Percentiles rank a stretch among this genome's conserved stretches.
phyloP scores from a whole-genome alignment of 2,888 invertebrate genomes.

The Melinaea menophilus region DNA sequence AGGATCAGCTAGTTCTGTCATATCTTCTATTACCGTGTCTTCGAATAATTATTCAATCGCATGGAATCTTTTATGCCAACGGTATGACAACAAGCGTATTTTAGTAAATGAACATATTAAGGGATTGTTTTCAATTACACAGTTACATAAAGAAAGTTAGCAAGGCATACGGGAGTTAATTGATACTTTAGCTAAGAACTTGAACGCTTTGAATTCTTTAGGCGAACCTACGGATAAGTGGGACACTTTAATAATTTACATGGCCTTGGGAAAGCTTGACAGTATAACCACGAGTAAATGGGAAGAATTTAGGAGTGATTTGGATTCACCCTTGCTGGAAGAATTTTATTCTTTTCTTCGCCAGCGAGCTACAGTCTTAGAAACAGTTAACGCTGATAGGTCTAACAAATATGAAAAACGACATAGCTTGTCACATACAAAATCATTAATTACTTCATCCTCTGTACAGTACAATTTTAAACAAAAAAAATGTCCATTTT shows the following conservation, averaged over 20 bases:
- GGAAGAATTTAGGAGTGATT: slow-evolving; percentile 21
- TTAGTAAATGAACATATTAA: slow-evolving; percentile 26
- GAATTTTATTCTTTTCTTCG: slow-evolving; percentile 25
- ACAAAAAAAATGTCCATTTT: slow-evolving; percentile 17
- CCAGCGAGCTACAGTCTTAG: slow-evolving; percentile 1
- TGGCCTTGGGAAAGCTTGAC: slow-evolving; percentile 28
- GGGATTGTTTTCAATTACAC: slow-evolving; percentile 20
- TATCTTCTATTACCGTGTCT: slow-evolving; percentile 27
- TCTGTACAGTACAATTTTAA: slow-evolving; percentile 1
- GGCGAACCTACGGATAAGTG: slow-evolving; percentile 29
- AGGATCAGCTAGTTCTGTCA: slow-evolving; percentile 26
- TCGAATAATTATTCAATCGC: slow-evolving; percentile 24
- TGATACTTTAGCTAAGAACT: slow-evolving; percentile 31
- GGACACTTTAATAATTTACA: slow-evolving; percentile 26
- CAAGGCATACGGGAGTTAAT: slow-evolving; percentile 27
- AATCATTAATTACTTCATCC: slow-evolving; percentile 15
- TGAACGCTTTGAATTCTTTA: slow-evolving; percentile 30
- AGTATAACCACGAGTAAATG: slow-evolving; percentile 21
- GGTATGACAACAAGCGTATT: slow-evolving; percentile 28
- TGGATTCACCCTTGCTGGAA: slow-evolving; percentile 20
- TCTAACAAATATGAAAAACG: not conserved
- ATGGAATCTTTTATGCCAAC: slow-evolving; percentile 22
- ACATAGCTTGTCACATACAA: not conserved
- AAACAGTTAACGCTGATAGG: not conserved
- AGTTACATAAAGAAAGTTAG: slow-evolving; percentile 24